Conservation (phyloP, 23 tunicate species). For the Trididemnum miniatum region DNA sequence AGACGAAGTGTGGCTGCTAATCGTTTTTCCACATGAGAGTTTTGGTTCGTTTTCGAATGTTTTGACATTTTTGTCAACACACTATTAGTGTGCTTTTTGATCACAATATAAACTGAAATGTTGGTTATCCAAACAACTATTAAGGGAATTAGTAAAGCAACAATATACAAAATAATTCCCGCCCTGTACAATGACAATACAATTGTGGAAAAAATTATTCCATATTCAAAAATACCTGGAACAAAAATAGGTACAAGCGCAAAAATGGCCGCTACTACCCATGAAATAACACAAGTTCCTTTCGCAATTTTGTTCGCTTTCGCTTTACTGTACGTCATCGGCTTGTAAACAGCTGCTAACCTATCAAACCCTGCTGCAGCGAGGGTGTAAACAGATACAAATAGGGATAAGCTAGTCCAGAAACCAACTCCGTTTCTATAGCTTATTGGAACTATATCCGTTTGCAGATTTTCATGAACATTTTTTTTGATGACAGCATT, state of each 20-base stretch:
- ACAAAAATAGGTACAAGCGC: conserved; percentile 52
- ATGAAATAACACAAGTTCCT: conserved; percentile 19
- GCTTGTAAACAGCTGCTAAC: conserved; percentile 62
- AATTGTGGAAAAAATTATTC: conserved; percentile 38
- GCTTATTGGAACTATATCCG: neutral
- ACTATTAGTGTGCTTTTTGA: conserved; percentile 34
- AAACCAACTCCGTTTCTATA: conserved; percentile 56
- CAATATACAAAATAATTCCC: conserved; percentile 38
- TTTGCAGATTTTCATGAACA: conserved; percentile 7
- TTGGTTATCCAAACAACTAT: conserved; percentile 63
- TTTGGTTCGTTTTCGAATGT: neutral
- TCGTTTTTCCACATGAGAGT: conserved; percentile 28
- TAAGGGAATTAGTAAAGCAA: conserved; percentile 53
- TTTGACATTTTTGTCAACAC: conserved; percentile 17
- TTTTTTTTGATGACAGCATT: neutral
- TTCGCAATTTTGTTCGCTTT: conserved; percentile 54
- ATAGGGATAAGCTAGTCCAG: conserved; percentile 47
- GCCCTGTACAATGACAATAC: conserved; percentile 6
- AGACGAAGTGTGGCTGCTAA: conserved; percentile 62
- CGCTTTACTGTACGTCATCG: conserved; percentile 54
- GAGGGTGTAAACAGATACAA: conserved; percentile 72
- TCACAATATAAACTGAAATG: conserved; percentile 37
- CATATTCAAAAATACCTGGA: conserved; percentile 31
- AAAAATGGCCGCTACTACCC: conserved; percentile 49
- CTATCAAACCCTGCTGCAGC: conserved; percentile 76